phyloP scores from a whole-genome alignment of 30 jellyfish, hydroid and myxozoan species.

The Nemopilema nomurai region DNA sequence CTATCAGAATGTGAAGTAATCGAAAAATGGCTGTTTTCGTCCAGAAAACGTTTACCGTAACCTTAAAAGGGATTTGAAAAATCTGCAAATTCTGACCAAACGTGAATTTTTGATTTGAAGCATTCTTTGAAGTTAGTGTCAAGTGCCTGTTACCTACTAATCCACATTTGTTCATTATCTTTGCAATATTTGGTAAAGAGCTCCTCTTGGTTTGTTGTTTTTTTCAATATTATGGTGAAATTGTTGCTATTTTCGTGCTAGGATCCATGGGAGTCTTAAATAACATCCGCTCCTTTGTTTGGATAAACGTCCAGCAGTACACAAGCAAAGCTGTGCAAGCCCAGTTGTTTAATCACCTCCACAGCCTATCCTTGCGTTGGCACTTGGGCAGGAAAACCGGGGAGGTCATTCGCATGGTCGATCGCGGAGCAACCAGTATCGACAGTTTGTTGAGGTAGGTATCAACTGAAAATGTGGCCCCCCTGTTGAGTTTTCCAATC shows the following conservation, averaged over 20 bases:
- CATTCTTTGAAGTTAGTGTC: no score
- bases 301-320: conserved; percentile 95
- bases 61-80: no score
- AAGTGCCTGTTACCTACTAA: no score
- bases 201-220: no score
- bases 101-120: no score
- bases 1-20: no score
- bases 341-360: conserved; percentile 89
- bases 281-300: conserved; percentile 80
- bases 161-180: no score
- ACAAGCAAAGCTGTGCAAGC: conserved; percentile 91
- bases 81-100: no score
- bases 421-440: conserved; percentile 95
- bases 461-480: neutral
- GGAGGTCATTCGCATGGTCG: conserved; percentile 97
- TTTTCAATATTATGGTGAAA: no score
- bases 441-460: conserved; percentile 87
- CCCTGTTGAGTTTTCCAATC: neutral
- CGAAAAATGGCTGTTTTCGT: no score
- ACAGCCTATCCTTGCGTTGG: conserved; percentile 92
- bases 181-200: no score
- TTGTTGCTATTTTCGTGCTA: conserved; percentile 1
- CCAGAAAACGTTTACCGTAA: no score
- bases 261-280: conserved; percentile 84
- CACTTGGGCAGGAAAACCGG: conserved; percentile 97